phyloP scores from a whole-genome alignment of 2,888 invertebrate species.

The Drosophila buzzatii region DNA sequence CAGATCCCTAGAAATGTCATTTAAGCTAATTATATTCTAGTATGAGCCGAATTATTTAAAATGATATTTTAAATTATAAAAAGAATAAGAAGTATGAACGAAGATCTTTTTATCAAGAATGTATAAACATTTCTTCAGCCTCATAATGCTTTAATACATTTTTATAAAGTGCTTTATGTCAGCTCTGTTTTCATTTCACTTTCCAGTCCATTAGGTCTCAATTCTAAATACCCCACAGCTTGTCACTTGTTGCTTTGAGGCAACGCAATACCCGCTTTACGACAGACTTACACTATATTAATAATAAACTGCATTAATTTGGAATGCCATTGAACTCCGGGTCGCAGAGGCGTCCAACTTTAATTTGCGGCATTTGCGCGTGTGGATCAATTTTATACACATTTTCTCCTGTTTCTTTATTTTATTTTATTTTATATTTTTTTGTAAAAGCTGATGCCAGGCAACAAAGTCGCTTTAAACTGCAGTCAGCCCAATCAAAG shows the following conservation, averaged over 20 bases:
- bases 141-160: background rate
- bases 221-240: background rate
- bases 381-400: conserved; percentile 59
- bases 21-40: background rate
- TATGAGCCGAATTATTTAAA: too few species aligned
- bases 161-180: background rate
- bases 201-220: background rate
- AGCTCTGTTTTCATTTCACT: background rate
- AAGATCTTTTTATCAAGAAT: background rate
- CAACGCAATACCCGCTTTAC: background rate
- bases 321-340: conserved; percentile 64
- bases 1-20: background rate
- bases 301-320: conserved; percentile 46
- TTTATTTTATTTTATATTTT: background rate
- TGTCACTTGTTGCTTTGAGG: background rate
- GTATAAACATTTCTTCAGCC: background rate
- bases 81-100: too few species aligned
- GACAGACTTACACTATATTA: background rate
- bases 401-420: background rate
- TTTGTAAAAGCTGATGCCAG: conserved; percentile 28
- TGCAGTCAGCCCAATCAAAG: conserved; percentile 25
- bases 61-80: too few species aligned
- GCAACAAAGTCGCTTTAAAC: conserved; percentile 51
- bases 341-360: conserved; percentile 38
- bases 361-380: conserved; percentile 50